Evolutionary conservation across 2,797 vertebrate genomes (phyloP).

Genomic region (Scleropages formosus): DNA sequence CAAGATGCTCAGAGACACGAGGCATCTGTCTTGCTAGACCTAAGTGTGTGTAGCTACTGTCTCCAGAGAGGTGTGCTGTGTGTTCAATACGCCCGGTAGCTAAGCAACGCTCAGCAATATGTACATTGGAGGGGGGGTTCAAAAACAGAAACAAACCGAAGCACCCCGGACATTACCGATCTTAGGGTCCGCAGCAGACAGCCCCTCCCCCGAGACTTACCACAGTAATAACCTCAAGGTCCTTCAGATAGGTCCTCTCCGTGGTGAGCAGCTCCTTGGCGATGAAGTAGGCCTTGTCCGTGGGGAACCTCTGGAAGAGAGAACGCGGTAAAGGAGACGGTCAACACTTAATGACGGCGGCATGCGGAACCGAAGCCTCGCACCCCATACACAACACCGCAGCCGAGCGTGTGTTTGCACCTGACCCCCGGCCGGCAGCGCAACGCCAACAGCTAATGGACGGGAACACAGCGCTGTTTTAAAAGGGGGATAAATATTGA

Average conservation of each 20-base stretch:
- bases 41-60: not conserved
- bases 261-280: conserved; percentile 92
- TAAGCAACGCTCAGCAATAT: not conserved
- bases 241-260: conserved; percentile 92
- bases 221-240: conserved; percentile 91
- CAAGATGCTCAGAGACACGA: not conserved
- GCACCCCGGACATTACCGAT: not conserved
- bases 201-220: conserved; percentile 59
- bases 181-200: not conserved
- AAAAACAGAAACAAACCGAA: not conserved
- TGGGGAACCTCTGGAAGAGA: conserved; percentile 79
- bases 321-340: not conserved
- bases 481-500: too few species aligned
- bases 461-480: too few species aligned
- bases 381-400: too few species aligned
- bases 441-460: too few species aligned
- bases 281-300: conserved; percentile 94
- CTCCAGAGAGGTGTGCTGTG: not conserved
- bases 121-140: too few species aligned
- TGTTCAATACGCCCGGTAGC: not conserved
- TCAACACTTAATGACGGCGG: not conserved
- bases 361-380: too few species aligned
- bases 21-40: not conserved
- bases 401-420: too few species aligned
- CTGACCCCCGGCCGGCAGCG: too few species aligned